phyloP scores from a whole-genome alignment of 2,113 vertebrate species.

The Capreolus pygargus region DNA sequence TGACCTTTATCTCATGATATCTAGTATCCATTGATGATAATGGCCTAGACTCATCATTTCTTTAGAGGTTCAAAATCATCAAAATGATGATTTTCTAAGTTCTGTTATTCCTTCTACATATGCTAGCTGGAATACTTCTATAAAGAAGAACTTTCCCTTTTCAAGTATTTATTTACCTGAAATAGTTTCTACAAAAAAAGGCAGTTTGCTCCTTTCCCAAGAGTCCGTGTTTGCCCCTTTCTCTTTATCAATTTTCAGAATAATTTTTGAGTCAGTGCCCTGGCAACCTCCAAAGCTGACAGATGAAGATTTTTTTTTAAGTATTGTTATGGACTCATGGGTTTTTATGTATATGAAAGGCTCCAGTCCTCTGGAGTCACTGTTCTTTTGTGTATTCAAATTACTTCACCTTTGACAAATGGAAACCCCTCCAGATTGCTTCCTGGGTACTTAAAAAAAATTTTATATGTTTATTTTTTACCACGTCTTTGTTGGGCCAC shows the following conservation, averaged over 20 bases:
- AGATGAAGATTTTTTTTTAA: not conserved
- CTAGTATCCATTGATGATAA: not conserved
- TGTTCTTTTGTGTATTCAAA: not conserved
- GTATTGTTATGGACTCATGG: not conserved
- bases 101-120: not conserved
- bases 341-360: not conserved
- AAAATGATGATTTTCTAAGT: not conserved
- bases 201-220: not conserved
- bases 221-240: not conserved
- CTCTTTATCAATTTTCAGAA: not conserved
- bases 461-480: not conserved
- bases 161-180: not conserved
- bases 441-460: not conserved
- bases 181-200: not conserved
- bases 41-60: not conserved
- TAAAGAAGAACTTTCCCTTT: not conserved
- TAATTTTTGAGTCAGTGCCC: not conserved
- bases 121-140: not conserved
- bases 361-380: not conserved
- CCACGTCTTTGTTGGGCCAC: accelerated
- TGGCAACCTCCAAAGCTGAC: not conserved
- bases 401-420: not conserved
- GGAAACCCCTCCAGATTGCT: not conserved
- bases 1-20: not conserved
- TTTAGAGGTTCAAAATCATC: not conserved